Evolutionary conservation across 2,797 vertebrate species (phyloP), one percentile per base, ranked within the genome.

Genomic region (Macropus fuliginosus): DNA sequence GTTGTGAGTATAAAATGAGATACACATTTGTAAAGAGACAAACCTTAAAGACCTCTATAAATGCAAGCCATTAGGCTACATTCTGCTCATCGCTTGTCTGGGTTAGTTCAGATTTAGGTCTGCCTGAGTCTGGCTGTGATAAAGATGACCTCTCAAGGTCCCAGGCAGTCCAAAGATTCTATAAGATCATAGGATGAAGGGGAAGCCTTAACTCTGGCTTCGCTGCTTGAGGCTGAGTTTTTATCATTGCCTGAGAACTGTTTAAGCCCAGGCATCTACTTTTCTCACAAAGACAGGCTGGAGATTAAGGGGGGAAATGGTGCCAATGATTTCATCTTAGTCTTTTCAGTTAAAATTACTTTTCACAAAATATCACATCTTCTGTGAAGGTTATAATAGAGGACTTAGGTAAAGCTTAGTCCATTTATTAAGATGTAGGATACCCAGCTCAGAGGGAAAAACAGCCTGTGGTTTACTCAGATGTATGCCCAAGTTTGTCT

Each of bases 361-460:
- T 97, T 97, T 96, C 96, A 56, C 87, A 95, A 97, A 93, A 91
- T 95, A 98, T 94, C 95, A 96, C 97, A 96, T 97, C 96, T 97
- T 96, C 94, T 93, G 91, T 96, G 96, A 97, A 98, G 97, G 96
- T 98, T 97, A 95, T 93, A 97, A 96, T 40, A 97, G 96, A 98
- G 96, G 96, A 97, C 96, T 97, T 93, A 94, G 95, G 59, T 96
- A 92, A 81, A 91, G 62, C 56, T 95, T 95, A 89, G 94, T 50
- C 90, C 91, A 96, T 97, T 98, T 98, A 97, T 98, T 98, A 98
- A 98, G 97, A 97, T 96, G 96, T 96, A 97, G 96, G 90, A 96
- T 98, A 95, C 91, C 50, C 56, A 95, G 56, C 59, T 95, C 95
- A 94, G 59, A 40, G 55, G 92, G 90, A 96, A 96, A 97, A 97